Evolutionary conservation across 2,888 invertebrate species (phyloP).

Genomic region (Tachina lurida): DNA sequence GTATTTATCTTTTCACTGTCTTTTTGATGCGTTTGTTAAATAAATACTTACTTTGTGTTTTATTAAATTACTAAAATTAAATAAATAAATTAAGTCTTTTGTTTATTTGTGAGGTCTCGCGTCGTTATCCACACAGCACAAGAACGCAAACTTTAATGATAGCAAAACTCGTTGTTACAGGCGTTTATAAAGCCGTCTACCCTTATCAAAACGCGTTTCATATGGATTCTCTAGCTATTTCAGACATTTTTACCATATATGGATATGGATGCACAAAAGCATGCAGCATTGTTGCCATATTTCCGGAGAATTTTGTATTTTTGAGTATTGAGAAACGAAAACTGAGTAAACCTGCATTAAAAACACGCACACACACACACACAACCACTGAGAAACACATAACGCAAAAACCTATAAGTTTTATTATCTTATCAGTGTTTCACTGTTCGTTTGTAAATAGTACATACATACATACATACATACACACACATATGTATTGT

Average conservation of each 20-base stretch:
- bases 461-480: too few species aligned
- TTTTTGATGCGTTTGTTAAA: slow-evolving; percentile 43
- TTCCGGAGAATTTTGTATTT: slow-evolving; percentile 75
- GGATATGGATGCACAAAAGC: slow-evolving; percentile 79
- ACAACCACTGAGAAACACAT: slow-evolving; percentile 40
- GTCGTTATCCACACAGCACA: slow-evolving; percentile 80
- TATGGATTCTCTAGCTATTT: slow-evolving; percentile 76
- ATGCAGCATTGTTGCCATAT: slow-evolving; percentile 75
- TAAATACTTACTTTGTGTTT: slow-evolving; percentile 74
- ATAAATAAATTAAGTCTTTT: slow-evolving; percentile 82
- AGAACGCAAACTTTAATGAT: slow-evolving; percentile 83
- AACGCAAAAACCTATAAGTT: slow-evolving; percentile 38
- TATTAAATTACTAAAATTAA: slow-evolving; percentile 80
- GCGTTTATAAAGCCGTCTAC: slow-evolving; percentile 82
- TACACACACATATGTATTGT: not conserved
- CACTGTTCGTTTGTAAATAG: not conserved
- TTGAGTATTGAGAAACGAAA: slow-evolving; percentile 51
- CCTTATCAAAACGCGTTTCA: slow-evolving; percentile 77
- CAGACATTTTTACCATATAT: slow-evolving; percentile 83
- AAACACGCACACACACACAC: slow-evolving; percentile 41
- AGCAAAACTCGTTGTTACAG: slow-evolving; percentile 81
- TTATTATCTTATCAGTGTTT: slow-evolving; percentile 28
- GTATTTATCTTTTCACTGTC: slow-evolving; percentile 41
- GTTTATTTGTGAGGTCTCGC: slow-evolving; percentile 75
- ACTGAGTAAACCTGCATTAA: slow-evolving; percentile 63